Percentiles rank a stretch among this genome's conserved stretches.
Conservation (phyloP, 2,113 vertebrate genomes). For the Halcyon senegalensis region DNA sequence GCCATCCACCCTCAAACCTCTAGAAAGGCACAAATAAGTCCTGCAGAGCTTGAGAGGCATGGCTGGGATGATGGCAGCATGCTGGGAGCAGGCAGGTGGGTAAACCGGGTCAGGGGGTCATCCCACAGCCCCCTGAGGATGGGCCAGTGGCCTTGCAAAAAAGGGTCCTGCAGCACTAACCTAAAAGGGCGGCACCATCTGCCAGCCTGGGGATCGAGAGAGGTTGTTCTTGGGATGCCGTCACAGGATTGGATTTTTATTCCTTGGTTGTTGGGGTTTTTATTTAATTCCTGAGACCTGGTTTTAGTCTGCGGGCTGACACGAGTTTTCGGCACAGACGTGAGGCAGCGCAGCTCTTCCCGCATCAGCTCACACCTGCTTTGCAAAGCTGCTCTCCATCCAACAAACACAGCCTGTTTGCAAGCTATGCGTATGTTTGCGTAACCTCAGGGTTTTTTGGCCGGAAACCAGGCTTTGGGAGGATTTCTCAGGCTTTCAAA, state of each 20-base stretch:
- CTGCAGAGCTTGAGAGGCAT: neutral
- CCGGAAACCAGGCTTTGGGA: slow-evolving; percentile 59
- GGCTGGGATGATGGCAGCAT: accelerated
- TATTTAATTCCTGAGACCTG: neutral
- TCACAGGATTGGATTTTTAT: neutral
- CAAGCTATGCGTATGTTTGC: slow-evolving; percentile 35
- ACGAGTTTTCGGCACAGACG: neutral
- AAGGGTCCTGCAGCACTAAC: neutral
- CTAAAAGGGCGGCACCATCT: neutral
- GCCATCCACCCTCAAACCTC: neutral
- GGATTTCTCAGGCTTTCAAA: slow-evolving; percentile 65
- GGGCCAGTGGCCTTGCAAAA: neutral
- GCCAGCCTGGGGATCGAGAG: accelerated
- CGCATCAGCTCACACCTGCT: slow-evolving; percentile 56
- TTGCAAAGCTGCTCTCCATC: slow-evolving; percentile 14
- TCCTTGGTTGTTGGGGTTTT: neutral
- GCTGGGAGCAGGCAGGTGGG: neutral
- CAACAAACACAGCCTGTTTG: slow-evolving; percentile 51
- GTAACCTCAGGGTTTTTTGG: slow-evolving; percentile 51
- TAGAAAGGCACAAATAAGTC: neutral
- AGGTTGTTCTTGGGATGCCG: neutral
- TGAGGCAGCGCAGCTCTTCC: neutral
- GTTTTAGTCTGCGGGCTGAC: neutral
- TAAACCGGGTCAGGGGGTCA: neutral
- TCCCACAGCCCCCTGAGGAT: accelerated